Base-by-base conservation (phyloP, 92 coral and sea anemone genomes). In the Palythoa caribaeorum region DNA sequence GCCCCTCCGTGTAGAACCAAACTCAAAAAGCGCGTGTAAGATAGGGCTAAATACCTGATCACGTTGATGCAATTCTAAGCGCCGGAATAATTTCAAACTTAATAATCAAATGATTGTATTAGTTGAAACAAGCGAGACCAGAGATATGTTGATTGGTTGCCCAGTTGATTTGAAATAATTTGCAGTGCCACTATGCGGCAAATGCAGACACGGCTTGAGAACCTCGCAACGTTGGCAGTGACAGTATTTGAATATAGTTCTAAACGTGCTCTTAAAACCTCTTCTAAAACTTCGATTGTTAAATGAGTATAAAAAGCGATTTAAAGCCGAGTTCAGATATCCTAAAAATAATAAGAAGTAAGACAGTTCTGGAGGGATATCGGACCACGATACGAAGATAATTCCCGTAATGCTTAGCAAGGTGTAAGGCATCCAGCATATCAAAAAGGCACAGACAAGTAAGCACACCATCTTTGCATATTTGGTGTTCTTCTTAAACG, bases 361-460 rank as follows among this genome's bases (percentile, higher is more conserved):
- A 28, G 44, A 76, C 35, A 93, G 71, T 11, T 84, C 92, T 0
- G 62, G 11, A 5, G 98, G 94, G 17, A 94, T 62, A 48, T 71
- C 78, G 6, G 38, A 51, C 0, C 19, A 71, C 14, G 63, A 37
- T 11, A 62, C 83, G 3, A 65, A 66, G 57, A 83, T 39, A 17
- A 79, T 84, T 16, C 78, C 79, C 59, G 85, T 89, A 21, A 93
- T 68, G 38, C 98, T 94, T 38, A 91, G 84, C 48, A 94, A 71
- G 20, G 98, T 94, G 57, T 87, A 85, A 6, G 98, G 98, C 80
- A 94, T 94, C 98, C 98, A 94, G 20, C 98, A 94, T 6, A 94
- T 84, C 68, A 94, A 78, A 69, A 94, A 93, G 6, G 98, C 92
- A 73, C 93, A 89, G 1, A 94, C 98, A 7, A 94, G 91, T 40